A percentile compares a stretch with the other conserved stretches of the same genome.
Evolutionary conservation across 2,797 vertebrate species (phyloP).

Genomic region (Monodelphis domestica): DNA sequence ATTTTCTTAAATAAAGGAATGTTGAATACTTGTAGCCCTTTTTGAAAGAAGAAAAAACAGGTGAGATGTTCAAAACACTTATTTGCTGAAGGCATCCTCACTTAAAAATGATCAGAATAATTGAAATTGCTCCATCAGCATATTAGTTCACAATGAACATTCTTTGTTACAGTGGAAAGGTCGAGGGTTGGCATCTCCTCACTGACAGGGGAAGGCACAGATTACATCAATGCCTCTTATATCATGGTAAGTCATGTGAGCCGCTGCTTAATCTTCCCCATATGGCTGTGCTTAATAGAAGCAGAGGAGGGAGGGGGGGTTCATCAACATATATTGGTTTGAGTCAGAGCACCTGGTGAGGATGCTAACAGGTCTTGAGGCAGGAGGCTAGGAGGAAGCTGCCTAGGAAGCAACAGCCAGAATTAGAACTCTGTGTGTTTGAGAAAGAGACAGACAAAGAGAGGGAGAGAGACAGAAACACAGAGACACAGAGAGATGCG

Average conservation of each 20-base stretch:
- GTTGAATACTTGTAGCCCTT: constrained; percentile 6
- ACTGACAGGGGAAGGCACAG: constrained; percentile 89
- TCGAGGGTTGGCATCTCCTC: constrained; percentile 92
- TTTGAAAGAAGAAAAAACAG: constrained; percentile 24
- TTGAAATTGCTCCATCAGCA: not conserved
- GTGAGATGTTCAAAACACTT: constrained; percentile 5
- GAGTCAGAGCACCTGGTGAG: not conserved
- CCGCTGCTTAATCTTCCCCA: not conserved
- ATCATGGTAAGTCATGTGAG: constrained; percentile 89
- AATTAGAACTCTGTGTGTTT: not conserved
- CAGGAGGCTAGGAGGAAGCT: not conserved
- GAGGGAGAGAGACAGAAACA: no score
- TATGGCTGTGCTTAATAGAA: not conserved
- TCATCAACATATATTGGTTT: no score
- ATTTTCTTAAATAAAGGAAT: constrained; percentile 22
- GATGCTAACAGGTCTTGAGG: not conserved
- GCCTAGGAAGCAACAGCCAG: not conserved
- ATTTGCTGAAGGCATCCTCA: not conserved
- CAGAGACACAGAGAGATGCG: no score
- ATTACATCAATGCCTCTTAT: constrained; percentile 98
- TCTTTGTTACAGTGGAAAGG: constrained; percentile 90
- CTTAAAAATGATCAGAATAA: not conserved
- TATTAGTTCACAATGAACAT: constrained; percentile 45
- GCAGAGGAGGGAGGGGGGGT: not conserved
- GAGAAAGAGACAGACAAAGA: no score